phyloP scores from a whole-genome alignment of 2,888 invertebrate genomes.

The Helicoverpa assulta region DNA sequence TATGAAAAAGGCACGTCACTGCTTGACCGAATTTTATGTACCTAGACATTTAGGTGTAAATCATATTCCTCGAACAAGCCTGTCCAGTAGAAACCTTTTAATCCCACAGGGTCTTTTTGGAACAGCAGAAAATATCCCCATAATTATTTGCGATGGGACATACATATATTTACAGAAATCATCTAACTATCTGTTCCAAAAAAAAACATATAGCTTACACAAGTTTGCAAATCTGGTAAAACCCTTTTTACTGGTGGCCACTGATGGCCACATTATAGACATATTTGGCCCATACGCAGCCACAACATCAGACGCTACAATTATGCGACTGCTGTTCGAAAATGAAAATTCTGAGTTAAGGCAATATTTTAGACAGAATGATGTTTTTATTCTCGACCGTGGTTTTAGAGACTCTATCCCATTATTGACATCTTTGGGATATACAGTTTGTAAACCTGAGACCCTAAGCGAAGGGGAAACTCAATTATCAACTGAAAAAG shows the following conservation, averaged over 20 bases:
- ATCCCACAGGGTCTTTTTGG: slow-evolving; percentile 14
- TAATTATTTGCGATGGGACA: slow-evolving; percentile 8
- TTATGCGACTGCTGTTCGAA: slow-evolving; percentile 15
- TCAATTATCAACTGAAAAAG: too few relatives aligned
- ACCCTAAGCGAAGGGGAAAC: not conserved
- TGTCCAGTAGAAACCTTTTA: slow-evolving; percentile 14
- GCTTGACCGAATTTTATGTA: slow-evolving; percentile 11
- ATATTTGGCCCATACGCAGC: slow-evolving; percentile 6
- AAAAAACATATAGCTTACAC: slow-evolving; percentile 20
- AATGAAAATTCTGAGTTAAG: slow-evolving; percentile 14
- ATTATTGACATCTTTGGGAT: too few relatives aligned
- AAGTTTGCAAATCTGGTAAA: not conserved
- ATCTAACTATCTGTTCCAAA: slow-evolving; percentile 4
- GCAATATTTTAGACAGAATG: slow-evolving; percentile 4
- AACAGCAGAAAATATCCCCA: slow-evolving; percentile 14
- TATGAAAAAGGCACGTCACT: slow-evolving; percentile 7
- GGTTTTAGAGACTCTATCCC: not conserved
- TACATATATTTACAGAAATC: slow-evolving; percentile 12
- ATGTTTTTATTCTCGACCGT: slow-evolving; percentile 4
- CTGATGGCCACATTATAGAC: too few relatives aligned
- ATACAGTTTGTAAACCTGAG: not conserved
- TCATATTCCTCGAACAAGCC: slow-evolving; percentile 7
- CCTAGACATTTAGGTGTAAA: slow-evolving; percentile 12
- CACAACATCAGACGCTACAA: slow-evolving; percentile 6
- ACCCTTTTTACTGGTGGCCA: too few relatives aligned